Evolutionary conservation across 1,140 invertebrate species (phyloP).

Genomic region (Cydia amplana): DNA sequence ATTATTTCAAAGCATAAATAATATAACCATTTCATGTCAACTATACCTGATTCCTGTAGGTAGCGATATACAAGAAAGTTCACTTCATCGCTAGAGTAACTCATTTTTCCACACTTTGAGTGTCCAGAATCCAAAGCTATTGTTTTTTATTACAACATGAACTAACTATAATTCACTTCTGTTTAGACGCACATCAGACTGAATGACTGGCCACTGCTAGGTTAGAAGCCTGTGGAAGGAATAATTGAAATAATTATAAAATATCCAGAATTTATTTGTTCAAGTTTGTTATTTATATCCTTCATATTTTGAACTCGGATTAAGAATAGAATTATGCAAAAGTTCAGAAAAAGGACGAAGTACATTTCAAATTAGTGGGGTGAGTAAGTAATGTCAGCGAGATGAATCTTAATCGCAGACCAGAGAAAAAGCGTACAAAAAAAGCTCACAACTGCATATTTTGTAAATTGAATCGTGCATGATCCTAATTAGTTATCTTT

Average conservation of each 20-base stretch:
- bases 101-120: slow-evolving; percentile 83
- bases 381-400: not conserved
- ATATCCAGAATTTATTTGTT: not conserved
- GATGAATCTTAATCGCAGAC: not conserved
- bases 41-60: slow-evolving; percentile 97
- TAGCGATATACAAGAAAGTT: slow-evolving; percentile 99
- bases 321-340: not conserved
- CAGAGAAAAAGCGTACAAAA: not conserved
- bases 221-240: not conserved
- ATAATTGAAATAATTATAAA: not conserved
- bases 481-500: not conserved
- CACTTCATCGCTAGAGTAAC: slow-evolving; percentile 99
- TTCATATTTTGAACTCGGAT: not conserved
- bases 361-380: not conserved
- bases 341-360: not conserved
- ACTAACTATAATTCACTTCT: not conserved
- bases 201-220: not conserved
- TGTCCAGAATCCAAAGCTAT: not conserved
- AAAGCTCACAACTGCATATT: not conserved
- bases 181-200: not conserved
- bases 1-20: slow-evolving; percentile 25
- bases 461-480: not conserved
- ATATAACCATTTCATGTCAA: slow-evolving; percentile 46
- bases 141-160: not conserved
- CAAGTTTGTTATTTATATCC: not conserved